Base-by-base conservation (phyloP, 37 sponge, comb jelly and placozoan genomes). In the Chondrilla cf. caribensis region DNA sequence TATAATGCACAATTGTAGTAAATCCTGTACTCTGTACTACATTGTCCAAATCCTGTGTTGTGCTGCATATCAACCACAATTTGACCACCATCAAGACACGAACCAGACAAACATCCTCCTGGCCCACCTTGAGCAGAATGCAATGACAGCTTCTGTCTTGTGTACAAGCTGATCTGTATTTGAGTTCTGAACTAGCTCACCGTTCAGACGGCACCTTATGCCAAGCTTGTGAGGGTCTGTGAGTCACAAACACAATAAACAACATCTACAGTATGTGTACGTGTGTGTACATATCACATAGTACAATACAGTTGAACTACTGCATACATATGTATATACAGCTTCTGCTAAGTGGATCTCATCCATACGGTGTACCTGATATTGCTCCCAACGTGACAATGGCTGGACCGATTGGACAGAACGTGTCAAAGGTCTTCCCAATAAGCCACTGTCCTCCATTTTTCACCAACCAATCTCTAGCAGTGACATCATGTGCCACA, bases 401-500 rank as follows among this genome's bases (percentile, higher is more conserved):
- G 66, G 87, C 88, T 60, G 95, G 95, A 2, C 95, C 95, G 19
- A 94, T 60, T 15, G 95, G 95, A 84, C 91, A 94, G 68, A 84
- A 94, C 36, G 91, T 94, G 78, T 94, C 91, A 65, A 94, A 88
- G 0, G 95, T 90, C 80, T 94, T 94, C 40, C 95, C 95, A 80
- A 90, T 36, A 47, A 94, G 78, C 95, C 95, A 94, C 83, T 94
- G 95, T 7, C 88, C 88, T 43, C 95, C 95, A 81, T 94, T 94
- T 75, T 81, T 90, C 55, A 82, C 58, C 86, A 94, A 0, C 95
- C 95, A 94, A 77, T 94, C 95, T 41, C 95, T 71, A 26, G 95
- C 95, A 86, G 91, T 94, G 55, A 94, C 95, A 42, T 94, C 95
- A 44, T 94, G 95, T 76, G 95, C 95, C 8, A 94, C 95, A 31